Base-by-base conservation (phyloP, 2,797 vertebrate species). In the Arrhamphus sclerolepis region DNA sequence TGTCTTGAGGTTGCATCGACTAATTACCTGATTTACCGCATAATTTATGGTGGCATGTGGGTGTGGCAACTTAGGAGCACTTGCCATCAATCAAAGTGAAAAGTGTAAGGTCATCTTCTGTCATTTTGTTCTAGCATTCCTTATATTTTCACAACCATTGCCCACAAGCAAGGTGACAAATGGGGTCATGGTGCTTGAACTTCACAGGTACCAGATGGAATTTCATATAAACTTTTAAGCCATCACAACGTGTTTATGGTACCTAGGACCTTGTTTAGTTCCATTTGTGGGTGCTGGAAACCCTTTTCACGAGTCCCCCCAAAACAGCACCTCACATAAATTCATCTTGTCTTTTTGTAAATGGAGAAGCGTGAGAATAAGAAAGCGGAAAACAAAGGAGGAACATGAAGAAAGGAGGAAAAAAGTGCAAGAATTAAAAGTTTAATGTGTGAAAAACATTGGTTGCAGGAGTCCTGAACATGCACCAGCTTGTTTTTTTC, bases 401-500 rank as follows among this genome's bases (percentile, higher is more conserved):
- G 34, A 48, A 46, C 28, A n/a, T 60, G 39, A 62, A 44, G 24
- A 24, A 17, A 41, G 18, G 17, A 18, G 1, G 5, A 34, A 39
- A 46, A 53, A 46, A 58, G 18, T 34, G 51, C 5, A 38, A 40
- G 29, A 62, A 56, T 66, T 64, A 63, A 20, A 67, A 55, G 48
- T 48, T 57, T 6, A 21, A 50, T 66, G 65, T 16, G 14, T 16
- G 34, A 75, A 54, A 62, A 61, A 56, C 2, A 21, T 50, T 22
- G 19, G 34, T 38, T 38, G 34, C 24, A 39, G 41, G 20, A 21
- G 18, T 31, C 28, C 10, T 49, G 50, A 64, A 82, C 85, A 78
- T 82, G 82, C 83, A 77, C 62, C 54, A 84, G 88, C 86, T 84
- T 90, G 86, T 90, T 92, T 87, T 90, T 92, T 87, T 89, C 80